Evolutionary conservation across 2,113 vertebrate species (phyloP).

Genomic region (Apteryx owenii): DNA sequence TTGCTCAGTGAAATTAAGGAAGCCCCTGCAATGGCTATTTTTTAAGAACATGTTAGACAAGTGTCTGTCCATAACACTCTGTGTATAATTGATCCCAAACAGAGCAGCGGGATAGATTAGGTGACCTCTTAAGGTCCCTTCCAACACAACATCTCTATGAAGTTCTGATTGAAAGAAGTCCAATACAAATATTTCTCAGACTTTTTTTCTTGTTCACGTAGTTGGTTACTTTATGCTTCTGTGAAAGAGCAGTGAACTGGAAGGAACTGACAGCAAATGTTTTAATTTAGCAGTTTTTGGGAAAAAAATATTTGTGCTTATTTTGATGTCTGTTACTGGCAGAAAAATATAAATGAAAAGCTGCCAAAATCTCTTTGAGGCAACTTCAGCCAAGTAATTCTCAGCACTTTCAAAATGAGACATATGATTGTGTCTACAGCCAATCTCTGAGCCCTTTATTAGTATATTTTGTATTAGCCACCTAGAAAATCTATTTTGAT

Average conservation of each 20-base stretch:
- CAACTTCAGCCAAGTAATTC: neutral
- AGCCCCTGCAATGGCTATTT: neutral
- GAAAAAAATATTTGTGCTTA: neutral
- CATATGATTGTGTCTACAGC: neutral
- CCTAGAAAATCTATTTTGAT: neutral
- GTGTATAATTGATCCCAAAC: neutral
- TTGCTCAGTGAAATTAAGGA: neutral
- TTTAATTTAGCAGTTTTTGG: slow-evolving; percentile 30
- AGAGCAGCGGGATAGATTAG: neutral
- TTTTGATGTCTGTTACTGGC: slow-evolving; percentile 22
- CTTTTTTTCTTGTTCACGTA: neutral
- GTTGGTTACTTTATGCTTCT: slow-evolving; percentile 26
- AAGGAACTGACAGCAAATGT: slow-evolving; percentile 26
- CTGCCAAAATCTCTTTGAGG: slow-evolving; percentile 6
- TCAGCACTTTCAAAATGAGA: neutral
- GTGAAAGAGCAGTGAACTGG: neutral
- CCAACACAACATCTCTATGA: neutral
- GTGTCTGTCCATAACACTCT: neutral
- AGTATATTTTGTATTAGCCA: neutral
- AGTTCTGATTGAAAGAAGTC: neutral
- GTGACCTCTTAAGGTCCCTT: neutral
- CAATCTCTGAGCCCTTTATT: neutral
- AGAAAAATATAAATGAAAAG: neutral
- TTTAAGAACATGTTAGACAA: neutral
- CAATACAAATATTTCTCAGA: neutral